phyloP scores from a whole-genome alignment of 2,797 vertebrate species.

The Tokudaia muenninki region DNA sequence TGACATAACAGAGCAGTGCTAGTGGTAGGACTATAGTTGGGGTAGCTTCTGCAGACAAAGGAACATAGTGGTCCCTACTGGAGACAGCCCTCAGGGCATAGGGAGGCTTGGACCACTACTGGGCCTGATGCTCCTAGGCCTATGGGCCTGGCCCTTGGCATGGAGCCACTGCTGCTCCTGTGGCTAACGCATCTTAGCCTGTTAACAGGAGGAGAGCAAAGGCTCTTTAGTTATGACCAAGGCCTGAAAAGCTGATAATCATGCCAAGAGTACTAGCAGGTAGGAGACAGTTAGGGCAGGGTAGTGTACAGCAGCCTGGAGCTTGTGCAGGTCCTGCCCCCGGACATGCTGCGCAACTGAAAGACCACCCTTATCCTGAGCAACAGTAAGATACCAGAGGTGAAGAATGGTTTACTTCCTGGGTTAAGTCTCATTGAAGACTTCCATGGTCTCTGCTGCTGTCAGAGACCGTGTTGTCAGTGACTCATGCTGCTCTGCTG shows the following conservation, averaged over 20 bases:
- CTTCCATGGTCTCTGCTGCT: neutral
- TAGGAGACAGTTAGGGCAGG: neutral
- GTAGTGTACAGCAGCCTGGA: neutral
- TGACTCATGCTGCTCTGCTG: neutral
- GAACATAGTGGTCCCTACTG: neutral
- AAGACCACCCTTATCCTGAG: neutral
- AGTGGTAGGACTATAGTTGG: neutral
- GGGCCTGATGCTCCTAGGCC: neutral
- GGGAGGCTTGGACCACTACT: neutral
- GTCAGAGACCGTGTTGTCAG: neutral
- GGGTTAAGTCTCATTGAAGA: neutral
- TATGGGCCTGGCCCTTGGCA: neutral
- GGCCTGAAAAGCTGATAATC: neutral
- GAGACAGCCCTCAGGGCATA: neutral
- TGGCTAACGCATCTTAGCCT: neutral
- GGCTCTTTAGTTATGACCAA: neutral
- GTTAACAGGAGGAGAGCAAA: neutral
- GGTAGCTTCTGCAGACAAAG: neutral
- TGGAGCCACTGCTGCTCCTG: neutral
- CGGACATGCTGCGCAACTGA: neutral
- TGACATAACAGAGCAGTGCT: neutral
- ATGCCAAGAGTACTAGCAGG: neutral
- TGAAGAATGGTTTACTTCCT: neutral
- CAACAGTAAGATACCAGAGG: neutral
- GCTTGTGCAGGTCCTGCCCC: neutral